phyloP scores from a whole-genome alignment of 1,140 invertebrate genomes.

The Drosophila willistoni region DNA sequence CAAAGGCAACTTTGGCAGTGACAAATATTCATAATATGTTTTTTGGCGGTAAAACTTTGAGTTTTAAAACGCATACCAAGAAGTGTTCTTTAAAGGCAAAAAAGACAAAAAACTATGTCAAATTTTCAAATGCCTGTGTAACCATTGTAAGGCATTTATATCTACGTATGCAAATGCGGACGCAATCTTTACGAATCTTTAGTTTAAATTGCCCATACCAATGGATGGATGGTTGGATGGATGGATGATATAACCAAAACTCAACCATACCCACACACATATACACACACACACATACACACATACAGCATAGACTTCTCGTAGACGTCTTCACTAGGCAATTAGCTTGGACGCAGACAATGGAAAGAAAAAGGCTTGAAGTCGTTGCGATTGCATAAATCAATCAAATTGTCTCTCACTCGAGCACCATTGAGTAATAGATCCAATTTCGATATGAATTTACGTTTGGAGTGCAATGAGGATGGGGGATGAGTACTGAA shows the following conservation, averaged over 20 bases:
- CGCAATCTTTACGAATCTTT: slow-evolving; percentile 17
- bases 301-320: slow-evolving; percentile 11
- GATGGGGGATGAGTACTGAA: slow-evolving; percentile 30
- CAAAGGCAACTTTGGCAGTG: slow-evolving; percentile 14
- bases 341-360: slow-evolving; percentile 63
- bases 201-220: slow-evolving; percentile 34
- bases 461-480: slow-evolving; percentile 13
- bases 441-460: slow-evolving; percentile 81
- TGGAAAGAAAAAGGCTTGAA: slow-evolving; percentile 61
- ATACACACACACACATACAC: neutral
- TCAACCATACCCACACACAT: neutral
- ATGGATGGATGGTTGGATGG: slow-evolving; percentile 9
- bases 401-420: slow-evolving; percentile 80
- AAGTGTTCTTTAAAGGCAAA: neutral
- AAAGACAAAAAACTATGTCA: slow-evolving; percentile 24
- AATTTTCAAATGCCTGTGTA: slow-evolving; percentile 16
- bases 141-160: neutral
- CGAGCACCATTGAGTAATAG: slow-evolving; percentile 75
- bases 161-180: slow-evolving; percentile 39
- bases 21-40: slow-evolving; percentile 29
- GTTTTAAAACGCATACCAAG: neutral
- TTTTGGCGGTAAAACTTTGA: slow-evolving; percentile 1
- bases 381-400: slow-evolving; percentile 70
- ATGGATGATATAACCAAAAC: slow-evolving; percentile 37
- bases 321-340: slow-evolving; percentile 48